Evolutionary conservation across 2,797 vertebrate species (phyloP).

Genomic region (Galago senegalensis): DNA sequence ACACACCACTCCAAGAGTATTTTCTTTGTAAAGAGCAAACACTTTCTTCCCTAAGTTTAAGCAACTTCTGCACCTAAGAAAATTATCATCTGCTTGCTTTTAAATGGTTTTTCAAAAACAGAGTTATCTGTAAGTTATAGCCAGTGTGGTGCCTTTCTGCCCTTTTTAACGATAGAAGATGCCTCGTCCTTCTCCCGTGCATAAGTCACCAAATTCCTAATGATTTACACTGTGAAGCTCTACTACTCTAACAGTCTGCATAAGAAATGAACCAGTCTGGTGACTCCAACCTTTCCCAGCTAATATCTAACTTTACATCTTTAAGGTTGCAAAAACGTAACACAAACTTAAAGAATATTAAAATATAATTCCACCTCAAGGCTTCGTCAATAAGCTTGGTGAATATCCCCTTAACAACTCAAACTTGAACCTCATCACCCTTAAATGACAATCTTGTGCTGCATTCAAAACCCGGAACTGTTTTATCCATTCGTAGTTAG

Average conservation of each 20-base stretch:
- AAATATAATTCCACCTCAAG: constrained; percentile 30
- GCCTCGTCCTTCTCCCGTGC: neutral
- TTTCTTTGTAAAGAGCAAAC: constrained; percentile 44
- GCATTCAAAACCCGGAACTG: constrained; percentile 79
- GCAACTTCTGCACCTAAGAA: constrained; percentile 53
- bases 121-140: neutral
- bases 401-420: constrained; percentile 61
- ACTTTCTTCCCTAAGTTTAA: constrained; percentile 54
- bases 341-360: constrained; percentile 8
- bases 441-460: constrained; percentile 65
- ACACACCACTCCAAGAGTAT: neutral
- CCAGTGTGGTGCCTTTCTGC: too few species aligned
- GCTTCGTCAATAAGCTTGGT: constrained; percentile 23
- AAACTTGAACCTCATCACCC: constrained; percentile 58
- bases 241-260: neutral
- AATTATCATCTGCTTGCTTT: neutral
- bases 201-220: constrained; percentile 32
- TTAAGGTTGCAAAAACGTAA: constrained; percentile 35
- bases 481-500: constrained; percentile 64
- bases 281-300: neutral
- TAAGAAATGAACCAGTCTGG: constrained; percentile 37
- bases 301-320: neutral
- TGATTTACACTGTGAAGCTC: neutral
- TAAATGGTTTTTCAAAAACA: constrained; percentile 13
- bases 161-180: neutral